Evolutionary conservation across 2,888 invertebrate genomes (phyloP), one percentile per base, ranked within the genome.

Genomic region (Parapristionchus giblindavisi): DNA sequence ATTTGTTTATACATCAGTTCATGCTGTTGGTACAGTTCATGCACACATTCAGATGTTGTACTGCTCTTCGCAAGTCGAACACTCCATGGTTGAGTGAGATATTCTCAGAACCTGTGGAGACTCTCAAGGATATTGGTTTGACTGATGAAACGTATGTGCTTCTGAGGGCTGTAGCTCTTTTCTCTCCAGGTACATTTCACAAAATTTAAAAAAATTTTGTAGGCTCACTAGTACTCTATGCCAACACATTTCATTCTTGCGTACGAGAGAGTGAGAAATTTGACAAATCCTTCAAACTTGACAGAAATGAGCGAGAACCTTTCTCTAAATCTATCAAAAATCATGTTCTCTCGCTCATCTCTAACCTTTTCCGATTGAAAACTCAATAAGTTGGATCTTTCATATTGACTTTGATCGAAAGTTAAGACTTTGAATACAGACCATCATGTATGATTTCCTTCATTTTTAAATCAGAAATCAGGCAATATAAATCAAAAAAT

Each of bases 131-230:
- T 24, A 68, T 78, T 32, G 73, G 75, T 5, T 75, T 83, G 24
- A 78, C 76, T 29, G 72, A 76, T 68, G 76, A 71, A 21, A 79
- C 80, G 34, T 82, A 79, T 38, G 78, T 78, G 2, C 77, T 83
- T 24, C 77, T 83, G 76, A 83, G 82, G 60, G 77, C 83, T 0
- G 78, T 83, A 38, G 77, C 77, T 8, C 63, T 83, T 0, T 83
- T 83, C 56, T 74, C 77, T 29, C 80, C 82, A 70, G 75, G 82
- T 81, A 43, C 38, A 21, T 43, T 11, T 29, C 17, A n/a, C 54
- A 43, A 3, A 8, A 6, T 36, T 36, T 2, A n/a, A 38, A 1
- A 1, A 24, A 11, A 38, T 40, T 11, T 32, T 32, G 58, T 3
- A 17, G 3, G 34, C 2, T 36, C 3, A 34, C n/a, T n/a, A n/a